Evolutionary conservation across 2,888 invertebrate species (phyloP), one percentile per base, ranked within the genome.

Genomic region (Synergus itoensis): DNA sequence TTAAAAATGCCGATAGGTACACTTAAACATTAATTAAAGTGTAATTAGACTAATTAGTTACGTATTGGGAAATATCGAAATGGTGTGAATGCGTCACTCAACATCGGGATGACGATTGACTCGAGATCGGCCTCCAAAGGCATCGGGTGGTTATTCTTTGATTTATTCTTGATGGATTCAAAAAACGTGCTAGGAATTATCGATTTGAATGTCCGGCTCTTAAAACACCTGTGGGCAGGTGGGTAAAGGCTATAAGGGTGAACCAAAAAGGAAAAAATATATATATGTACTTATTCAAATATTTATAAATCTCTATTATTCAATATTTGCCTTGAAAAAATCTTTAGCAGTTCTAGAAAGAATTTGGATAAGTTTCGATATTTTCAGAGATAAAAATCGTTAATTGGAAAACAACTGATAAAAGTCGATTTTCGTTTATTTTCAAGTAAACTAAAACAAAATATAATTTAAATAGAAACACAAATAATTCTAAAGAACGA

Each of bases 41-140:
- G 4, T 9, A 57, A 57, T 69, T 64, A 14, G n/a, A 64, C n/a
- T 43, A n/a, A 43, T 43, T 65, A 18, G n/a, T 43, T n/a, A 65
- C 18, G 12, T 45, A 11, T 11, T 43, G 0, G n/a, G 53, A 21
- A 62, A 57, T 9, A 36, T 36, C 36, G 43, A 11, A 65, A 48
- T 73, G 16, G 4, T 73, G 16, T 62, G n/a, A 16, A 28, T 73
- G 53, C 73, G 73, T 73, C 73, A 73, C 12, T 12, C 3, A 45
- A 14, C 18, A 28, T 36, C 21, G 21, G 16, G 36, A 28, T 28
- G 63, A 63, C 36, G 36, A 63, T 62, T 41, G 65, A 65, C 9
- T 36, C 11, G 40, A 64, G 65, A 65, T 41, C n/a, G 16, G n/a
- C n/a, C 41, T 65, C 9, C 40, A 65, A 41, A 65, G 36, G 40